These are phyloP conservation scores for Albula goreensis DNA, from an alignment of 2,113 vertebrate genomes.

Conservation along the genomic window DNA sequence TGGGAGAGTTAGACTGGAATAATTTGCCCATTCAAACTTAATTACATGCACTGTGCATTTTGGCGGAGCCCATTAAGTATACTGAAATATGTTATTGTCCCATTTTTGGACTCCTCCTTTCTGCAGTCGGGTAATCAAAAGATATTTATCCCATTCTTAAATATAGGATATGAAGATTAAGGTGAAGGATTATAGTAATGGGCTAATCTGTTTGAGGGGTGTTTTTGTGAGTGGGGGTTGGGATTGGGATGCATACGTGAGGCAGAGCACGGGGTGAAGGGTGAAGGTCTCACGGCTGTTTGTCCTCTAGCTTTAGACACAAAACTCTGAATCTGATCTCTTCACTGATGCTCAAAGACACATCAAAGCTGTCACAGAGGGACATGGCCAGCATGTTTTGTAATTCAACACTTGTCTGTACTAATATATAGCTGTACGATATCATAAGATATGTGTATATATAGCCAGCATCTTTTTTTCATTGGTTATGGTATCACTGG, in stretches of 20 bases:
- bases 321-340: not conserved
- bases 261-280: not conserved
- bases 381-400: too few relatives aligned
- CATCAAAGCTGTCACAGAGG: too few relatives aligned
- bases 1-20: slow-evolving; percentile 34
- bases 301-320: not conserved
- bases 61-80: slow-evolving; percentile 2
- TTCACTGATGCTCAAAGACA: not conserved
- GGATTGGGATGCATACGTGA: not conserved
- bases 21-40: slow-evolving; percentile 33
- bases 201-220: not conserved
- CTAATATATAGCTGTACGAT: not conserved
- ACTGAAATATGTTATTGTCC: slow-evolving; percentile 23
- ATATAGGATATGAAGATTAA: not conserved
- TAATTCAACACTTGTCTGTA: not conserved
- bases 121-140: not conserved
- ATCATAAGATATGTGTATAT: not conserved
- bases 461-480: too few relatives aligned
- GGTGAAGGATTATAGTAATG: not conserved
- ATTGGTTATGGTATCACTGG: too few relatives aligned
- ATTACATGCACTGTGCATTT: slow-evolving; percentile 30
- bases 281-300: not conserved
- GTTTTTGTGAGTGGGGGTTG: not conserved
- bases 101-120: slow-evolving; percentile 15
- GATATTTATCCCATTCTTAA: slow-evolving; percentile 1